A percentile compares a stretch with the other conserved stretches of the same genome.
These are phyloP conservation scores for Helicoverpa zea DNA, from an alignment of 1,140 invertebrate species.

Conservation along the genomic window DNA sequence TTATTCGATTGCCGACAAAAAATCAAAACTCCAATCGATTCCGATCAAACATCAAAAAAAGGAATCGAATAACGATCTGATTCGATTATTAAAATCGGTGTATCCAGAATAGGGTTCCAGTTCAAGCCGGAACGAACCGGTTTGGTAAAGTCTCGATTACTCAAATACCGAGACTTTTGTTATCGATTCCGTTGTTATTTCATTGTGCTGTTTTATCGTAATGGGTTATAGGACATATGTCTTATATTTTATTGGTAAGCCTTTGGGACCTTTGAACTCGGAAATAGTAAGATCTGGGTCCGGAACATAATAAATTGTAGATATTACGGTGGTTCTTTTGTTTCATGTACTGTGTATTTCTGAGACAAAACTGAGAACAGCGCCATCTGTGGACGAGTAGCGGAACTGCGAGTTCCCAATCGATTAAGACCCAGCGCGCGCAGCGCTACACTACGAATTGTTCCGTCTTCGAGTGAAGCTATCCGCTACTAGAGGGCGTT, in stretches of 20 bases:
- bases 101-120: conserved; percentile 22
- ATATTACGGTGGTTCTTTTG: not conserved
- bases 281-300: conserved; percentile 1
- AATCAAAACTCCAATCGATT: not conserved
- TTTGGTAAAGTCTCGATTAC: conserved; percentile 41
- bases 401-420: no score
- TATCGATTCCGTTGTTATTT: conserved; percentile 35
- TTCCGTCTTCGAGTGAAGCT: no score
- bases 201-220: conserved; percentile 31
- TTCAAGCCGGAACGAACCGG: conserved; percentile 11
- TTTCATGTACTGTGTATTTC: not conserved
- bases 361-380: not conserved
- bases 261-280: conserved; percentile 3
- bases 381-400: no score
- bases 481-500: no score
- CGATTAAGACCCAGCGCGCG: no score
- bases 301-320: not conserved
- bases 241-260: conserved; percentile 40
- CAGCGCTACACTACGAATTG: no score
- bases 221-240: conserved; percentile 34
- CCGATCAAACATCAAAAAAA: not conserved
- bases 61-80: not conserved
- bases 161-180: conserved; percentile 42
- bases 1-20: no score
- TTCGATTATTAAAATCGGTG: conserved; percentile 23